These are phyloP conservation scores for Pseudomyrmex sp. DNA, from an alignment of 1,140 invertebrate genomes.

Conservation along the genomic window DNA sequence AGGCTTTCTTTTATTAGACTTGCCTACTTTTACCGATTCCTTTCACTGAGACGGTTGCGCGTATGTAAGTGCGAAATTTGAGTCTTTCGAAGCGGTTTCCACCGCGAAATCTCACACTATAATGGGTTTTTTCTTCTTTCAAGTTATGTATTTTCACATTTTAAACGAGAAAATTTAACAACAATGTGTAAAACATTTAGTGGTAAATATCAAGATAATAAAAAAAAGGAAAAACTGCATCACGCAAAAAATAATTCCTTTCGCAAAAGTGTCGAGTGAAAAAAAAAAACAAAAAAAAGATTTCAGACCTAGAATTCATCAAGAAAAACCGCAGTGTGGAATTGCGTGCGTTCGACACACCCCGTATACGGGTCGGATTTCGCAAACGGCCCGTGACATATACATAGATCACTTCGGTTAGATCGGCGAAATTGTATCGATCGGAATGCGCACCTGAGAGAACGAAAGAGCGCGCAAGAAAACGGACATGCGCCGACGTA, in stretches of 20 bases:
- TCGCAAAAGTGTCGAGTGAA: background rate
- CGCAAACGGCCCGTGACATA: constrained; percentile 39
- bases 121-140: too few relatives aligned
- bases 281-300: background rate
- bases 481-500: constrained; percentile 70
- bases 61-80: constrained; percentile 14
- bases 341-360: constrained; percentile 14
- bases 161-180: too few relatives aligned
- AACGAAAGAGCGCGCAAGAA: constrained; percentile 63
- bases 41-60: constrained; percentile 62
- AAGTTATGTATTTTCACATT: too few relatives aligned
- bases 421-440: constrained; percentile 74
- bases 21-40: constrained; percentile 49
- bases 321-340: background rate
- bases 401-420: constrained; percentile 63
- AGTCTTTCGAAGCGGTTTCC: background rate
- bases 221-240: background rate
- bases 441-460: constrained; percentile 69
- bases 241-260: background rate
- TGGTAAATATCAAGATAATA: background rate
- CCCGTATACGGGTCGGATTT: constrained; percentile 32
- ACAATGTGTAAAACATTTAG: background rate
- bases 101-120: background rate
- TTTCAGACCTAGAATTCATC: constrained; percentile 1
- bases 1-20: constrained; percentile 55